These are phyloP conservation scores for Nymphicus hollandicus DNA, from an alignment of 2,113 vertebrate species.

Conservation along the genomic window DNA sequence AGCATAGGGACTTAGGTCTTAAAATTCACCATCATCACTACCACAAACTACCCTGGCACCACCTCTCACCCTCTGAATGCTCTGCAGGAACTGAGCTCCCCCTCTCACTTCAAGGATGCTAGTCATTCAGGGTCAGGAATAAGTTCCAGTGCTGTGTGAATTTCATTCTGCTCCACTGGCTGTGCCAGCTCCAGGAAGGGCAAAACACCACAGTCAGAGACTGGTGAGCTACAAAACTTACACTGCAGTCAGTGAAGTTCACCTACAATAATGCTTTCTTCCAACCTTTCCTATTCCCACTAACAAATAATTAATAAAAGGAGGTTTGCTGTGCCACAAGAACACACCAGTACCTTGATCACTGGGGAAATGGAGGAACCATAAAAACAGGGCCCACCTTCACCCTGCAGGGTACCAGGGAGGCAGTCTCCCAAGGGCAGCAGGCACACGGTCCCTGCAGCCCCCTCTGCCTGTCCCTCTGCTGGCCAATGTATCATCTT, in stretches of 20 bases:
- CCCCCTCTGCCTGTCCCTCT: constrained; percentile 13
- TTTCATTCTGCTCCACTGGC: not conserved
- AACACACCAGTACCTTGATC: not conserved
- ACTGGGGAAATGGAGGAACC: not conserved
- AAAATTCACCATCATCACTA: not conserved
- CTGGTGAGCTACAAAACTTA: not conserved
- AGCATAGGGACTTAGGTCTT: not conserved
- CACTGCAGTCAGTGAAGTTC: not conserved
- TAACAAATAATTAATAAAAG: not conserved
- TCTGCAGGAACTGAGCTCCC: not conserved
- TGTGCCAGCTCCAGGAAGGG: not conserved
- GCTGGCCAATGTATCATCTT: not conserved
- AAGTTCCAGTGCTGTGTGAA: not conserved
- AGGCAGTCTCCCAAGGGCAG: not conserved
- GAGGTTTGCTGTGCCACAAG: not conserved
- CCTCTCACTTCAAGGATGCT: not conserved
- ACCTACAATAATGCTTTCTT: not conserved
- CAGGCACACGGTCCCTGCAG: not conserved
- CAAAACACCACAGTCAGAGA: not conserved
- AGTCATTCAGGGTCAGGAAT: not conserved
- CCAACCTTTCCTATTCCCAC: not conserved
- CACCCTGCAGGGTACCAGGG: not conserved
- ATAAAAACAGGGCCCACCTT: not conserved
- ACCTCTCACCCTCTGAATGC: not conserved
- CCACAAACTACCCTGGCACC: not conserved